Evolutionary conservation across 2,888 invertebrate genomes (phyloP), one percentile per base, ranked within the genome.

Genomic region (Nomada ruficornis): DNA sequence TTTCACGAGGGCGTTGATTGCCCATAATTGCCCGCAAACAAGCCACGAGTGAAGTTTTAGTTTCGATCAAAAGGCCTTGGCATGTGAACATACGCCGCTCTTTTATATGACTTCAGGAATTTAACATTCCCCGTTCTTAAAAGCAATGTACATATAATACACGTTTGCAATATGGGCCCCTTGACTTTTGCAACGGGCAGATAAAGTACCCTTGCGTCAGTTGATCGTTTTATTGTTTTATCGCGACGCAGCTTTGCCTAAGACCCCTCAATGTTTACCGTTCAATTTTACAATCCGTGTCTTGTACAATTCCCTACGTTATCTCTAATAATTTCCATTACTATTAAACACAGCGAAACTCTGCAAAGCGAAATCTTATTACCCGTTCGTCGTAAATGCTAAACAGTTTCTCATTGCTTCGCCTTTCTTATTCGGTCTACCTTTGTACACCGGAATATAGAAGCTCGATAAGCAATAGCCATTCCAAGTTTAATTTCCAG

Each of bases 151-250:
- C 23, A 36, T 23, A 42, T 20, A 4, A 23, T 54, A 54, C 7
- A 44, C 5, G 20, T 13, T 4, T 20, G 13, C 1, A 1, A 52
- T 70, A 42, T 44, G 57, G 42, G 50, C 18, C 52, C 54, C 44
- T 55, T 11, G 44, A 60, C 47, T 62, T 62, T 36, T 18, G 5
- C 13, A 7, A 20, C 13, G 29, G 18, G 5, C 47, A 57, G 20
- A 13, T 26, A 47, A 70, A 60, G 77, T 79, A 65, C 36, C 15
- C 2, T 20, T 50, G n/a, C 29, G 47, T 55, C 50, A 47, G 59
- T 54, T 55, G 26, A 65, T 77, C 18, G n/a, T 23, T 36, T 79
- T 60, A 36, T 54, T 29, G 5, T 20, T 11, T 11, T 15, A 20
- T 15, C 18, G n/a, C 26, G 0, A 7, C 63, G 11, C 2, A 20